Evolutionary conservation across 2,888 invertebrate genomes (phyloP).

Genomic region (Eledone cirrhosa): DNA sequence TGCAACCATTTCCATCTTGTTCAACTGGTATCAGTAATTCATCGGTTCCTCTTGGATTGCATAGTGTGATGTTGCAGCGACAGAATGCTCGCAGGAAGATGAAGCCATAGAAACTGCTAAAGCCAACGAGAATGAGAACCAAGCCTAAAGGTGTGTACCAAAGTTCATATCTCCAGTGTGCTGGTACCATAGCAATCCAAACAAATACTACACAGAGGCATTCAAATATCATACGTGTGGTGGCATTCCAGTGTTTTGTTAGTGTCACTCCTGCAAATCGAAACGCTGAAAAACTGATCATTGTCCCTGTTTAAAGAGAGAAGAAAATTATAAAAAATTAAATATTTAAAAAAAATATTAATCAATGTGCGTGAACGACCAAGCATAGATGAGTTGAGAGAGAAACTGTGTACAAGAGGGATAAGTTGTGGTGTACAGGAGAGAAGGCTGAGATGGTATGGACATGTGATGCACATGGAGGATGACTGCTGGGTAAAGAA

Average conservation of each 20-base stretch:
- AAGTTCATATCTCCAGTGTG: background rate
- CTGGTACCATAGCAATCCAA: background rate
- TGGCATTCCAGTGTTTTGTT: constrained; percentile 19
- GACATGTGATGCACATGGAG: too few relatives aligned
- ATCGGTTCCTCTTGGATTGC: constrained; percentile 6
- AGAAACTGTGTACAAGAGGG: too few relatives aligned
- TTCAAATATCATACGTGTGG: constrained; percentile 16
- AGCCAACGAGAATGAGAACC: background rate
- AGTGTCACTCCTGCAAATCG: constrained; percentile 19
- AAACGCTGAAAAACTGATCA: background rate
- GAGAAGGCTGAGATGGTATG: too few relatives aligned
- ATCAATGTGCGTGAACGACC: too few relatives aligned
- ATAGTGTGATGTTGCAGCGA: background rate
- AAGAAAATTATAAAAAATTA: background rate
- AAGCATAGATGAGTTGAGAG: too few relatives aligned
- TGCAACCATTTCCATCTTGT: background rate
- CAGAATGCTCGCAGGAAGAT: constrained; percentile 1
- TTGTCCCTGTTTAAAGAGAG: background rate
- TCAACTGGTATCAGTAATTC: constrained; percentile 5
- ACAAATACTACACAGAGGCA: constrained; percentile 9
- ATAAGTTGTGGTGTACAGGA: too few relatives aligned
- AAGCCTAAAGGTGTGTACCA: background rate
- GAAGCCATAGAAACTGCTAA: constrained; percentile 14
- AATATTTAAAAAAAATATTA: too few relatives aligned
- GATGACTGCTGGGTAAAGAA: too few relatives aligned